phyloP scores from a whole-genome alignment of 2,888 invertebrate species.

The Epistrophella euchroma region DNA sequence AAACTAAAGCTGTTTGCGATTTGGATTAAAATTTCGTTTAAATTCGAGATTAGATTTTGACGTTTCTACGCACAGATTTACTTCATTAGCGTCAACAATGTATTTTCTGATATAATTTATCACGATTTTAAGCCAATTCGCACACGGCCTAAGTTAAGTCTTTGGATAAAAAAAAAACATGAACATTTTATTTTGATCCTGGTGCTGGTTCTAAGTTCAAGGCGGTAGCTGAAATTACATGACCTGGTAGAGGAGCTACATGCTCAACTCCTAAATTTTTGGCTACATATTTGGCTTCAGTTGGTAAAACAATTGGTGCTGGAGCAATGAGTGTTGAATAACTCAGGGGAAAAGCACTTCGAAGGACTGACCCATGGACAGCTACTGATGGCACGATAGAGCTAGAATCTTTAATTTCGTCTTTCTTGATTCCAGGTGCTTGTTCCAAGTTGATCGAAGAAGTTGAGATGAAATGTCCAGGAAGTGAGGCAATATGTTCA shows the following conservation, averaged over 20 bases:
- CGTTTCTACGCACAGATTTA: too few relatives aligned
- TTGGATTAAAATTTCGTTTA: too few relatives aligned
- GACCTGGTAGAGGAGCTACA: constrained; percentile 21
- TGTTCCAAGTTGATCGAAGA: constrained; percentile 23
- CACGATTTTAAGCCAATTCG: too few relatives aligned
- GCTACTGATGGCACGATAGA: not conserved
- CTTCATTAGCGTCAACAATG: too few relatives aligned
- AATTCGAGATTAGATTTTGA: too few relatives aligned
- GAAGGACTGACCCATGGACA: not conserved
- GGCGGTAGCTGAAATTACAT: not conserved
- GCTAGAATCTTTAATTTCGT: not conserved
- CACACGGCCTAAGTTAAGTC: too few relatives aligned
- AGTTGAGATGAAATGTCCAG: constrained; percentile 16
- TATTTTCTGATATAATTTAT: too few relatives aligned
- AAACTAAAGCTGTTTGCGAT: too few relatives aligned
- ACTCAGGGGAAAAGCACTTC: not conserved
- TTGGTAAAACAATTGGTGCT: not conserved
- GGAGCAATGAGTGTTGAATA: not conserved
- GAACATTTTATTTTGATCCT: constrained; percentile 1
- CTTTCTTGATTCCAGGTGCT: constrained; percentile 10
- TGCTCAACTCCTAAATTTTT: constrained; percentile 29
- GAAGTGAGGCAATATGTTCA: constrained; percentile 21
- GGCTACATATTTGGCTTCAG: not conserved
- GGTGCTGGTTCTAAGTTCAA: constrained; percentile 24
- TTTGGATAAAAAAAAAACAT: too few relatives aligned